Base-by-base conservation (phyloP, 2,888 invertebrate species). In the Dasypolia templi region DNA sequence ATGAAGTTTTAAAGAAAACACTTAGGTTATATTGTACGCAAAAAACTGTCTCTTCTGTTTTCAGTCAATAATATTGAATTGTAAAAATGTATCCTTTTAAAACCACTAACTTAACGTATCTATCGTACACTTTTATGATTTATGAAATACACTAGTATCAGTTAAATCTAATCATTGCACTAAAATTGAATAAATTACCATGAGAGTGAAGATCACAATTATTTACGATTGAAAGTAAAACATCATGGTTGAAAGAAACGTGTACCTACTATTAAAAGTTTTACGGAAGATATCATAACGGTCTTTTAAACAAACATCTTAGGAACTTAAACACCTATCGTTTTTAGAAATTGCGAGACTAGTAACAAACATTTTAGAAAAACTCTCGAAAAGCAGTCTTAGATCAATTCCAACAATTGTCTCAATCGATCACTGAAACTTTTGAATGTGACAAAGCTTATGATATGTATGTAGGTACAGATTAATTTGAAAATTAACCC, bases 111-210 rank as follows among this genome's bases (percentile, higher is more conserved):
- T 94, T 95, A 95, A 90, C 73, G 82, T 91, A 92, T 89, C 89
- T 95, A 95, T 95, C 91, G 90, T 94, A 94, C 93, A 94, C 85
- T 88, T 92, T 92, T 91, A 93, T 91, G 90, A 86, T 91, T 92
- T 91, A 88, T 82, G 86, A 91, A 91, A 91, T 93, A 93, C 88
- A 91, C 93, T 95, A 95, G 89, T 90, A 91, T 92, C 90, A 92
- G 91, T 96, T 95, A 96, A 87, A 94, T 92, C 96, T 96, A 96
- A 94, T 95, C 95, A 96, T 96, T 96, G 96, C 96, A 96, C 96
- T 96, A 96, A 95, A 93, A 92, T 95, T 95, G 93, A 95, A 95
- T 95, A 95, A 95, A 94, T 95, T 95, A 95, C 93, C 93, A 94
- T 87, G 91, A 93, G 91, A 92, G 91, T 92, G 91, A 93, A 93